These are phyloP conservation scores for Cromileptes altivelis DNA, from an alignment of 2,113 vertebrate species.

Conservation along the genomic window DNA sequence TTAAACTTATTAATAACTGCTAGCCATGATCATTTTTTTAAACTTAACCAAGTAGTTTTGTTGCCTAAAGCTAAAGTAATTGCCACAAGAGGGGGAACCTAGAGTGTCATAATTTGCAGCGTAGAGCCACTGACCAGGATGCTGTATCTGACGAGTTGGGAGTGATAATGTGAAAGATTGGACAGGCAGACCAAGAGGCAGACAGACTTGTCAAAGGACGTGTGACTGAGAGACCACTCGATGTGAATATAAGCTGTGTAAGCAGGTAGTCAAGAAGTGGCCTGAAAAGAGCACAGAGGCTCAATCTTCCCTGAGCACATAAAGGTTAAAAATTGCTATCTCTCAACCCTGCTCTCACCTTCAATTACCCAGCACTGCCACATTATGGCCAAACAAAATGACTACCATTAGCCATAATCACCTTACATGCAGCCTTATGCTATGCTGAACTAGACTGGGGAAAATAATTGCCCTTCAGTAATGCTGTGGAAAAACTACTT, in stretches of 20 bases:
- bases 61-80: no score
- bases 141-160: no score
- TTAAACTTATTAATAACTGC: no score
- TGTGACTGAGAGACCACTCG: not conserved
- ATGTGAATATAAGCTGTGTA: slow-evolving; percentile 8
- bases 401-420: slow-evolving; percentile 78
- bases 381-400: slow-evolving; percentile 77
- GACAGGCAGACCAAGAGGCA: no score
- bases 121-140: no score
- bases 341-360: slow-evolving; percentile 61
- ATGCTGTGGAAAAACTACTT: slow-evolving; percentile 31
- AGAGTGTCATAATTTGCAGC: no score
- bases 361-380: slow-evolving; percentile 70
- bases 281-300: slow-evolving; percentile 23
- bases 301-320: slow-evolving; percentile 54
- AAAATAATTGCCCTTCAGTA: slow-evolving; percentile 63
- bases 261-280: slow-evolving; percentile 41
- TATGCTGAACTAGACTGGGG: slow-evolving; percentile 47
- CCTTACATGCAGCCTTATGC: slow-evolving; percentile 67
- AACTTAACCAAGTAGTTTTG: no score
- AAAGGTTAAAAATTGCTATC: slow-evolving; percentile 70
- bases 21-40: no score
- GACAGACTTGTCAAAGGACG: not conserved
- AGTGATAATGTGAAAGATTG: not conserved
- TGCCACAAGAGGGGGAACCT: no score